Percentiles rank a stretch among this genome's conserved stretches.
phyloP scores from a whole-genome alignment of 1,140 invertebrate species.

The Cydia amplana region DNA sequence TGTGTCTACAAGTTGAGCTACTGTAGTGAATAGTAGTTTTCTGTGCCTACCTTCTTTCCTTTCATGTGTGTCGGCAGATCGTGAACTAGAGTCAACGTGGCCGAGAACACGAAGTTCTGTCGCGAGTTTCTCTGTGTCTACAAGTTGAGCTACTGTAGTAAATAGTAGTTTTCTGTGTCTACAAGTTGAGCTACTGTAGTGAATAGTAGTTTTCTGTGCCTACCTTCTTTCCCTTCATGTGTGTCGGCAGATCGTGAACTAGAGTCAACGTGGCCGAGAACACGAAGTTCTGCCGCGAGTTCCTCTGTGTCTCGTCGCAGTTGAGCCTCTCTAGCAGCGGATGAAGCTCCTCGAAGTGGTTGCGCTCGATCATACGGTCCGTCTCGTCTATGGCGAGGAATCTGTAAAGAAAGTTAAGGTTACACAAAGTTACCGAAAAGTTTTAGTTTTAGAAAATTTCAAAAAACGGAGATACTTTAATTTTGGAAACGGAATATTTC shows the following conservation, averaged over 20 bases:
- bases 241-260: conserved; percentile 89
- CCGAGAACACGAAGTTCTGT: conserved; percentile 98
- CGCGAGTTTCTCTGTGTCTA: conserved; percentile 75
- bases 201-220: too few relatives aligned
- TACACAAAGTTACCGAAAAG: too few relatives aligned
- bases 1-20: too few relatives aligned
- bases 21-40: too few relatives aligned
- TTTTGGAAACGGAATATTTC: too few relatives aligned
- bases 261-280: conserved; percentile 98
- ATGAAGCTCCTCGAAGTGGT: conserved; percentile 96
- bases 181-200: neutral
- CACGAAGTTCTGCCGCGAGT: conserved; percentile 93
- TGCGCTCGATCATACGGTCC: conserved; percentile 98
- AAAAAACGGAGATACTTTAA: too few relatives aligned
- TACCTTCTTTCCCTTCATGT: conserved; percentile 79
- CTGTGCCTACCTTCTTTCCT: too few relatives aligned
- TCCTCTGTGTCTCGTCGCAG: conserved; percentile 80
- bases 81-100: conserved; percentile 95
- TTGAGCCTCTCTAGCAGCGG: conserved; percentile 91
- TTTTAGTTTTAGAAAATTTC: too few relatives aligned
- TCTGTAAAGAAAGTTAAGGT: conserved; percentile 61
- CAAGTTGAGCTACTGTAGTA: neutral
- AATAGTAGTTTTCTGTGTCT: too few relatives aligned
- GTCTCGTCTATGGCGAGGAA: conserved; percentile 98
- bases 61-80: conserved; percentile 88